These are phyloP conservation scores for Drosophila orosa DNA, from an alignment of 1,140 invertebrate genomes.

Conservation along the genomic window DNA sequence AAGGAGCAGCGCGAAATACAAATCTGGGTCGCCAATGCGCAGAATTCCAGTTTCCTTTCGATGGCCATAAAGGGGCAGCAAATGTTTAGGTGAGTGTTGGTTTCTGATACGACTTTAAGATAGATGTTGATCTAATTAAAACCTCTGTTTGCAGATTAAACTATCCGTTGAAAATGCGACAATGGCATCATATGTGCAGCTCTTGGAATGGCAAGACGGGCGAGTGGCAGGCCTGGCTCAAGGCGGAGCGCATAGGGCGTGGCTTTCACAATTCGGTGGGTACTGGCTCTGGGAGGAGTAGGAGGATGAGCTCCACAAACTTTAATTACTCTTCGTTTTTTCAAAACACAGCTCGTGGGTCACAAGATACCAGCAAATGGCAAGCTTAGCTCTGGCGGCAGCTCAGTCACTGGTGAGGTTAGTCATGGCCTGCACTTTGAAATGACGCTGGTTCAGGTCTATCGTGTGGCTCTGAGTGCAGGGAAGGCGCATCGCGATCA, in stretches of 20 bases:
- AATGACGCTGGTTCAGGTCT: constrained; percentile 91
- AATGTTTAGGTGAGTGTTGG: constrained; percentile 87
- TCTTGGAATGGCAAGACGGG: constrained; percentile 94
- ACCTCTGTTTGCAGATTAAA: no score
- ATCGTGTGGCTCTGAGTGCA: constrained; percentile 90
- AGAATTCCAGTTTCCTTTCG: constrained; percentile 91
- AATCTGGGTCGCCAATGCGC: constrained; percentile 91
- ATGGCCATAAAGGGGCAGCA: constrained; percentile 91
- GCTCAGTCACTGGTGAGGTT: constrained; percentile 88
- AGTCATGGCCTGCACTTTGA: constrained; percentile 90
- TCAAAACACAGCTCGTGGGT: constrained; percentile 88
- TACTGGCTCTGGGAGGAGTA: constrained; percentile 28
- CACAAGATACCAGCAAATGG: constrained; percentile 91
- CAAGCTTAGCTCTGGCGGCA: constrained; percentile 88
- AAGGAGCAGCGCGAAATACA: constrained; percentile 89
- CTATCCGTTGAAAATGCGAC: constrained; percentile 90
- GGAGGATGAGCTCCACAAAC: neutral
- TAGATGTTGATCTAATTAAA: no score
- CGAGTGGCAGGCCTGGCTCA: constrained; percentile 94
- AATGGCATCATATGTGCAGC: constrained; percentile 93
- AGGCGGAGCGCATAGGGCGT: constrained; percentile 91
- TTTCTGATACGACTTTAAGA: no score
- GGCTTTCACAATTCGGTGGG: constrained; percentile 93
- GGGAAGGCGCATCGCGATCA: constrained; percentile 93
- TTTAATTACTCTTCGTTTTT: constrained; percentile 39